Percentiles rank a stretch among this genome's conserved stretches.
Conservation (phyloP, 2,113 vertebrate genomes). For the Aphelocoma coerulescens region DNA sequence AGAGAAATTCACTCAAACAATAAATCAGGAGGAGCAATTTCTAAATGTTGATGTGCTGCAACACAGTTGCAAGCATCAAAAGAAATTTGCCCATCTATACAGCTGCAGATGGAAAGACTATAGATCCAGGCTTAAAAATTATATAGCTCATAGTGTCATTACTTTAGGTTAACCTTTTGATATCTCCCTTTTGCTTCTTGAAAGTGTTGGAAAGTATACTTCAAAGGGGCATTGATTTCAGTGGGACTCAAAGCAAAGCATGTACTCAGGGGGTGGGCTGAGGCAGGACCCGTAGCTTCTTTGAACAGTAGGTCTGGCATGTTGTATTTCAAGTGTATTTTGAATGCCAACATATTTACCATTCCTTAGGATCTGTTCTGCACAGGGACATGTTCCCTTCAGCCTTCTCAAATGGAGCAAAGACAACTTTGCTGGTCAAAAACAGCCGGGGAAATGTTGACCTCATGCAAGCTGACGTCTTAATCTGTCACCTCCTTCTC, state of each 20-base stretch:
- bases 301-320: neutral
- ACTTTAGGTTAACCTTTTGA: neutral
- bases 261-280: neutral
- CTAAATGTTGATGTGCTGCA: neutral
- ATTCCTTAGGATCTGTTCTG: neutral
- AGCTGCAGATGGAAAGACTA: neutral
- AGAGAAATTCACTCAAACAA: neutral
- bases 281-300: neutral
- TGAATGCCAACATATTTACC: neutral
- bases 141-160: neutral
- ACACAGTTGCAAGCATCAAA: neutral
- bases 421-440: neutral
- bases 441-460: rapidly evolving
- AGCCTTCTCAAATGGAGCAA: neutral
- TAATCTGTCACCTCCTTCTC: neutral
- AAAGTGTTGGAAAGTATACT: neutral
- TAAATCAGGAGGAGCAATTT: neutral
- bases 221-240: constrained; percentile 3
- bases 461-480: neutral
- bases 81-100: neutral
- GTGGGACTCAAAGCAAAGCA: neutral
- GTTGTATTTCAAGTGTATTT: neutral
- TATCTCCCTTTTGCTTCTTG: neutral
- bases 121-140: neutral
- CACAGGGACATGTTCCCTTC: neutral